These are phyloP conservation scores for Labrus mixtus DNA, from an alignment of 2,113 vertebrate species.

Conservation along the genomic window DNA sequence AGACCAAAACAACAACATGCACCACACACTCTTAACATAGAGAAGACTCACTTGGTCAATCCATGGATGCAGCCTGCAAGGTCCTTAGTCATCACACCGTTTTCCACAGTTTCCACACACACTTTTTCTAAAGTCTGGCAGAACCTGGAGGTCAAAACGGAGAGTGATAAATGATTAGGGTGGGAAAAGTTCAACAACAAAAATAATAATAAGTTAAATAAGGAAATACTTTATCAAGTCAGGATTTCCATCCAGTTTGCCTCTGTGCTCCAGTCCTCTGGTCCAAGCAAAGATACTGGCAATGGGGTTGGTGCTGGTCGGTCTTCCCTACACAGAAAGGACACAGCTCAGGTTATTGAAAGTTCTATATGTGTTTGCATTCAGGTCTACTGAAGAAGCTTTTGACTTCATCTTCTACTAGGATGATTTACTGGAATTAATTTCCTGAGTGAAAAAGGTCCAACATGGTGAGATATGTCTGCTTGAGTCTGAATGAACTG, in stretches of 20 bases:
- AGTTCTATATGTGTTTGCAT: neutral
- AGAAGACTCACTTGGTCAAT: slow-evolving; percentile 88
- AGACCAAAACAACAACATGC: neutral
- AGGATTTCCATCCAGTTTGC: slow-evolving; percentile 91
- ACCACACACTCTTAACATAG: neutral
- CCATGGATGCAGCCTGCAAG: slow-evolving; percentile 96
- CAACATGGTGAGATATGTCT: neutral
- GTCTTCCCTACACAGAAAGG: slow-evolving; percentile 83
- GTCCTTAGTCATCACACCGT: slow-evolving; percentile 95
- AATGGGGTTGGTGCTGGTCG: slow-evolving; percentile 96
- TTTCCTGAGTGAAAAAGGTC: neutral
- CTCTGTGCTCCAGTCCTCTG: slow-evolving; percentile 92
- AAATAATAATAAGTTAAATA: neutral
- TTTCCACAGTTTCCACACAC: slow-evolving; percentile 93
- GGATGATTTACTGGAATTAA: neutral
- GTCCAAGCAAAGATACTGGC: slow-evolving; percentile 99
- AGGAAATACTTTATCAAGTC: slow-evolving; percentile 88
- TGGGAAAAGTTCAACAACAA: neutral
- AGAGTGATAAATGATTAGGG: neutral
- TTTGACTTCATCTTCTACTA: neutral
- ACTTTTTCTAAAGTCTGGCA: slow-evolving; percentile 91
- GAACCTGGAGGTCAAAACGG: slow-evolving; percentile 82
- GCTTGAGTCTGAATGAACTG: neutral
- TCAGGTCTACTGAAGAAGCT: neutral
- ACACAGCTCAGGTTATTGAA: neutral